These are phyloP conservation scores for Drosophila subobscura DNA, from an alignment of 1,140 invertebrate genomes.

Conservation along the genomic window DNA sequence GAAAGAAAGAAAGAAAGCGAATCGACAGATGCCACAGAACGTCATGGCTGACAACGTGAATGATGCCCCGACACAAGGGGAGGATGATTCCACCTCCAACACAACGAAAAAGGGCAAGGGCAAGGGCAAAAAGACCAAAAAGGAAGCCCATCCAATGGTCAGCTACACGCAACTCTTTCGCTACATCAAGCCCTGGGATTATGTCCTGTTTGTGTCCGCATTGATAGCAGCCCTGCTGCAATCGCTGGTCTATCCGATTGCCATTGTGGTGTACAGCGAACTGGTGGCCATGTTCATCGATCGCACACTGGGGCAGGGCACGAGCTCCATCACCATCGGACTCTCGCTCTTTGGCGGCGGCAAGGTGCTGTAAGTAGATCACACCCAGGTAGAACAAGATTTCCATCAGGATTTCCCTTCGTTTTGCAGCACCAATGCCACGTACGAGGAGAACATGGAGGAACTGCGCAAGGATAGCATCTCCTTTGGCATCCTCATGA, in stretches of 20 bases:
- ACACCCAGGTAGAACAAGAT: no score
- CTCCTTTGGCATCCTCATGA: constrained; percentile 87
- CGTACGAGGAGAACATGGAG: constrained; percentile 85
- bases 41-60: constrained; percentile 30
- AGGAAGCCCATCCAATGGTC: constrained; percentile 40
- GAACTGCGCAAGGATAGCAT: constrained; percentile 87
- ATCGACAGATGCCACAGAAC: constrained; percentile 46
- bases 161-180: constrained; percentile 84
- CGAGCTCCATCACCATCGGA: constrained; percentile 82
- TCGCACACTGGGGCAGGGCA: constrained; percentile 74
- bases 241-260: constrained; percentile 86
- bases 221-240: constrained; percentile 85
- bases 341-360: constrained; percentile 84
- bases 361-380: constrained; percentile 84
- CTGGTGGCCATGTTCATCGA: constrained; percentile 87
- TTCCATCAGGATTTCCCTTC: no score
- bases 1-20: constrained; percentile 2
- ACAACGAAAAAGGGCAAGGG: constrained; percentile 11
- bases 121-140: constrained; percentile 40
- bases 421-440: constrained; percentile 84
- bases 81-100: constrained; percentile 4
- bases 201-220: constrained; percentile 83
- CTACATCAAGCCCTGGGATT: constrained; percentile 82
- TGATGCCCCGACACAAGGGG: constrained; percentile 18
- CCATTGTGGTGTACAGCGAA: constrained; percentile 88